Conservation (phyloP, 2,113 vertebrate species). For the Gopherus flavomarginatus region DNA sequence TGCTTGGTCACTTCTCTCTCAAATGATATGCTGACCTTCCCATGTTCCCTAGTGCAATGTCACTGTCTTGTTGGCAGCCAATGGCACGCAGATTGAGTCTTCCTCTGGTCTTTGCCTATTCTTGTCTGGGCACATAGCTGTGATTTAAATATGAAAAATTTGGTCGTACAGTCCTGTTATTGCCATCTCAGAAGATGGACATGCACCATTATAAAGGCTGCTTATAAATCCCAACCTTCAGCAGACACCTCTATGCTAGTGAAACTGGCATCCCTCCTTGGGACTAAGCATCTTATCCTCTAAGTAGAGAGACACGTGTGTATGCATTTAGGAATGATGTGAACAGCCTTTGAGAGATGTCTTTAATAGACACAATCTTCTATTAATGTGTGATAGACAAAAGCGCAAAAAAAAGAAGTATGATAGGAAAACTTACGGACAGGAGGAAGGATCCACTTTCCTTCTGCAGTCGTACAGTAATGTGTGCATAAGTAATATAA, state of each 20-base stretch:
- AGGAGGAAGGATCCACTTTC: not conserved
- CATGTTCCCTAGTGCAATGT: rapidly evolving
- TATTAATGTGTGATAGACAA: not conserved
- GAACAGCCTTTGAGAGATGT: not conserved
- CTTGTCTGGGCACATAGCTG: rapidly evolving
- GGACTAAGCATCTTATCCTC: not conserved
- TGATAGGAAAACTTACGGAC: not conserved
- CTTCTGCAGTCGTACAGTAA: rapidly evolving
- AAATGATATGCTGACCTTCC: not conserved
- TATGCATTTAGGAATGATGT: not conserved
- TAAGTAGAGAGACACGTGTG: not conserved
- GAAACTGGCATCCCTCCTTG: not conserved
- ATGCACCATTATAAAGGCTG: not conserved
- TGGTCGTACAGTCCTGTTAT: not conserved
- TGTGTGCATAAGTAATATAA: not conserved
- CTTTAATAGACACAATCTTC: not conserved
- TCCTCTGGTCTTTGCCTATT: rapidly evolving
- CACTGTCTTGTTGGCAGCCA: not conserved
- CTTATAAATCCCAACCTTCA: not conserved
- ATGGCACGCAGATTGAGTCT: rapidly evolving
- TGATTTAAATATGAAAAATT: not conserved
- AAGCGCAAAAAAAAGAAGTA: not conserved
- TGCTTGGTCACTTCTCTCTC: not conserved
- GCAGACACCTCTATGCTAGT: not conserved
- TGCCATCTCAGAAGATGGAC: not conserved